Evolutionary conservation across 2,113 vertebrate species (phyloP), one percentile per base, ranked within the genome.

Genomic region (Eubucco bourcierii): DNA sequence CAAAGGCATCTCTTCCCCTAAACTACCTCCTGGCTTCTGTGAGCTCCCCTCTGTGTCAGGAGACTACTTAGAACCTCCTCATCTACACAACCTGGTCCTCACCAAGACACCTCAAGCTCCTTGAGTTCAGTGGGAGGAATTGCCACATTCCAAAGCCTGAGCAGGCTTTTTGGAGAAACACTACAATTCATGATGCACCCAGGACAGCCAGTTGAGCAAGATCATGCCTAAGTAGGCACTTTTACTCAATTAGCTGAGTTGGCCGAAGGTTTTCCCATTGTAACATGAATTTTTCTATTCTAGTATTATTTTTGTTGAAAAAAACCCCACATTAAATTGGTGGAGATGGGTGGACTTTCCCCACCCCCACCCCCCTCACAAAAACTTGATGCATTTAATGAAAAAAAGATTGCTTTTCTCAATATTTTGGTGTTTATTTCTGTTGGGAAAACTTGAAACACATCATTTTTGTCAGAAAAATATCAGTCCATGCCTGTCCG

Each of bases 361-460:
- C 37, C 37, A 37, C 37, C 37, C 37, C 37, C 37, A 9, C 37
- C 37, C 9, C 37, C 37, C 37, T 11, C 10, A 11, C 37, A 39
- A 39, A 93, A 95, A 83, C 72, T 87, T 9, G 13, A 33, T 83
- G 90, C 44, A 83, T 87, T 91, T 94, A 95, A 95, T 94, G 68
- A 94, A 93, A 94, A 94, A 95, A 96, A 90, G 4, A 67, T 70
- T 95, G 90, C 37, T 92, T 90, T 93, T 87, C 88, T 87, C 88
- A 90, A 33, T 77, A 80, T 92, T 96, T 82, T 89, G 82, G 53
- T 92, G 73, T 72, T 96, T 80, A 84, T 87, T 96, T 95, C 90
- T 94, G 84, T 27, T 79, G 90, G 89, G 89, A 88, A 90, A 94
- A 93, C 84, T 85, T 94, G 84, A 96, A 95, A 89, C 80, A n/a